Evolutionary conservation across 1,140 invertebrate genomes (phyloP), one percentile per base, ranked within the genome.

Genomic region (Charaxes varanes): DNA sequence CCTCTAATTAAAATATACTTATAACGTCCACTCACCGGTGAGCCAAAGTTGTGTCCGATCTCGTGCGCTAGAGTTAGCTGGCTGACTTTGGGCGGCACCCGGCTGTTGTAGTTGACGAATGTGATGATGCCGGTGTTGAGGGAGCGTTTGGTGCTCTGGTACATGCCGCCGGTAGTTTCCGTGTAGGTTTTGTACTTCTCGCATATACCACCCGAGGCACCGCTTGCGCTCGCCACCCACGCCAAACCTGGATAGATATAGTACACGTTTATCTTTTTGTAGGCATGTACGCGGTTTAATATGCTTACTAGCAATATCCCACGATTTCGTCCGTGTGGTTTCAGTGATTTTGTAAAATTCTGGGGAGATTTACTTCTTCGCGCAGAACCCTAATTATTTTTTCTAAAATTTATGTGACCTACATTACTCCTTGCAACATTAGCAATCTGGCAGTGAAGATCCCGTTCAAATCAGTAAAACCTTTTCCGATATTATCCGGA

Each of bases 91-190:
- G 94, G 95, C 41, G 94, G 97, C 10, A 99, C 97, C 28, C 96
- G 86, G 69, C 94, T 97, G 63, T 98, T 98, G 85, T 99, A 99
- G 86, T 99, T 99, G 6, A 99, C 94, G 76, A 99, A 97, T 1
- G 98, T 99, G 22, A 99, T 98, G 51, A 99, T 99, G 22, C 98
- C 98, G 0, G 98, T 99, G 85, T 99, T 99, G 0, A 99, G 86
- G 19, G 96, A 98, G 33, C 95, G 87, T 77, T 95, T 96, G 4
- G 95, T 96, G 47, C 94, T 94, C 71, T 97, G 92, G 82, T 97
- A 96, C 86, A 95, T 91, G 6, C 97, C 96, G 11, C 92, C 93
- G 13, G 96, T 90, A 0, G 96, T 98, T 84, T 97, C 97, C 3
- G 96, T 97, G 82, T 98, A 99, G 1, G 94, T 94, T 84, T 98